Percentiles rank a stretch among this genome's conserved stretches.
Evolutionary conservation across 92 coral and sea anemone genomes (phyloP).

Genomic region (Parazoanthus atlanticus): DNA sequence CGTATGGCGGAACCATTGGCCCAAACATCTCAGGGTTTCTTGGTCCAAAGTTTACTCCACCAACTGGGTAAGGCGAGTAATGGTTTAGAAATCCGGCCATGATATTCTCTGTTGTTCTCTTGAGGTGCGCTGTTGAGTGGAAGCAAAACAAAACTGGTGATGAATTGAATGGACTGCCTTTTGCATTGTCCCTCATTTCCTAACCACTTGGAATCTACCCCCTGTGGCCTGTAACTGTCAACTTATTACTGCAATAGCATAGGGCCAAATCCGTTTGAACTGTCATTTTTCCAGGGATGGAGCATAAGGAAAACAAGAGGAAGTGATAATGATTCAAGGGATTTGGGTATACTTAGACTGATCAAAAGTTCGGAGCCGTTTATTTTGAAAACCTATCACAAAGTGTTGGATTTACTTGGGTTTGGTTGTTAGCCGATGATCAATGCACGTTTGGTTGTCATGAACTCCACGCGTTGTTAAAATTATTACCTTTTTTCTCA

Average conservation of each 20-base stretch:
- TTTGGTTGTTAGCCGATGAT: constrained; percentile 22
- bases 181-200: constrained; percentile 66
- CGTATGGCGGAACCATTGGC: constrained; percentile 83
- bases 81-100: constrained; percentile 95
- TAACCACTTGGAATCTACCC: constrained; percentile 64
- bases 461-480: constrained; percentile 27
- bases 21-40: constrained; percentile 80
- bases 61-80: constrained; percentile 83
- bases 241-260: constrained; percentile 69
- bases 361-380: constrained; percentile 54
- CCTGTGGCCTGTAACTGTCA: constrained; percentile 85
- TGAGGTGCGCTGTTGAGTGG: constrained; percentile 34
- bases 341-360: constrained; percentile 58
- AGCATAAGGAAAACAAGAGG: constrained; percentile 58
- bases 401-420: constrained; percentile 35
- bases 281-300: constrained; percentile 70
- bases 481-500: constrained; percentile 65
- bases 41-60: constrained; percentile 82
- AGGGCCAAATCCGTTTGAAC: constrained; percentile 78
- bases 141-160: constrained; percentile 29
- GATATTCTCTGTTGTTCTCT: constrained; percentile 37
- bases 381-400: constrained; percentile 39
- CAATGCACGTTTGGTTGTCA: constrained; percentile 22
- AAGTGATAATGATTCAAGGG: constrained; percentile 50
- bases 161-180: constrained; percentile 19